Base-by-base conservation (phyloP, 2,888 invertebrate genomes). In the Aspidiotus destructor region DNA sequence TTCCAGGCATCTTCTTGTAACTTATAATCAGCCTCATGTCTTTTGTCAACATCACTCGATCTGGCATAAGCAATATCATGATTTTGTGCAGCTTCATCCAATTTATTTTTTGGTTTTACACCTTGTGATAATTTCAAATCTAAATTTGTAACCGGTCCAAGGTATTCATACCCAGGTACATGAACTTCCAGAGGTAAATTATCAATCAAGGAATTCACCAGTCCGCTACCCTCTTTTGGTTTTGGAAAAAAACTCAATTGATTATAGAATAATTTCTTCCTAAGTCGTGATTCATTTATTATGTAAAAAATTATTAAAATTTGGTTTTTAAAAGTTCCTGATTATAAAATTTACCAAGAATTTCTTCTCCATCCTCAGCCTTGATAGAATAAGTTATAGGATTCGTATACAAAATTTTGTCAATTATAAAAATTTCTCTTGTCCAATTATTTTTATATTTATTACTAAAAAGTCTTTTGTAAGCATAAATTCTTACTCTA, bases 1-100 rank as follows among this genome's bases (percentile, higher is more conserved):
- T 70, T 53, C 70, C 70, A 70, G 48, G 70, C 70, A 28, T 52
- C 55, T 15, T 57, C 64, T 17, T 40, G 13, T 53, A 70, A 54
- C 2, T 44, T 17, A 42, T n/a, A 16, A 53, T 70, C 64, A n/a
- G 70, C 70, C 41, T 65, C 60, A 60, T 69, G 69, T n/a, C 68
- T 11, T 15, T 62, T 52, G 2, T 42, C 8, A 9, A 70, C 28
- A 17, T 70, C 70, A 8, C 53, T 53, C 8, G 13, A 52, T 52
- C 54, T 62, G 9, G 54, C 16, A 62, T 69, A 69, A 28, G 41
- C 44, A 15, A 69, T 69, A 53, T 52, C 52, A 52, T 52, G 52
- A 52, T 52, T 52, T 52, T 52, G 52, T 52, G 52, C 52, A 52
- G 52, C 11, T 52, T 52, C 52, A 52, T 52, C 52, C 15, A 52